Conservation (phyloP, 2,888 invertebrate genomes). For the Gymnoscelis rufifasciata region DNA sequence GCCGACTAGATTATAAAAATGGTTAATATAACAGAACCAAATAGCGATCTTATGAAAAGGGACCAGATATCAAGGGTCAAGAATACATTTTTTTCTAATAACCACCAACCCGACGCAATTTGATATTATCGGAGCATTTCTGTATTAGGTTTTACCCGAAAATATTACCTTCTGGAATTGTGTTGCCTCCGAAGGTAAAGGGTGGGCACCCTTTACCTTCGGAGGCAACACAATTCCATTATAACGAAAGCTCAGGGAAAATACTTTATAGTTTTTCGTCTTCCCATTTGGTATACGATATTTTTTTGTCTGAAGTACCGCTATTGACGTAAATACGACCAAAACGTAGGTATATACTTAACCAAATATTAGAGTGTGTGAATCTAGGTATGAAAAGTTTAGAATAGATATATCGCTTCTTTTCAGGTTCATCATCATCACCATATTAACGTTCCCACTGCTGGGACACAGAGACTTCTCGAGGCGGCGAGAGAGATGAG, state of each 20-base stretch:
- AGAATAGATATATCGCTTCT: too few species aligned
- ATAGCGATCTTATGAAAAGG: not conserved
- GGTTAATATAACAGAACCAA: too few species aligned
- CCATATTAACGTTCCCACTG: too few species aligned
- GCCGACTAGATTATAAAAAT: too few species aligned
- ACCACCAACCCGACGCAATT: conserved; percentile 13
- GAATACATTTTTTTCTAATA: conserved; percentile 9
- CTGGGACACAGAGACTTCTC: too few species aligned
- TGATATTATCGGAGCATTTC: conserved; percentile 17
- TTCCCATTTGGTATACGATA: not conserved
- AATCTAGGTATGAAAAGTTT: too few species aligned
- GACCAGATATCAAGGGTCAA: conserved; percentile 8
- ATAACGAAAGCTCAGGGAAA: conserved; percentile 13
- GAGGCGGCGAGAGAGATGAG: too few species aligned
- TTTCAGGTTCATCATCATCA: too few species aligned
- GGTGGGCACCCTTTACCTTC: conserved; percentile 21
- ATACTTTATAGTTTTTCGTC: not conserved
- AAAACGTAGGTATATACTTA: too few species aligned
- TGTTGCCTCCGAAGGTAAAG: too few species aligned
- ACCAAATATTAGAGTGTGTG: too few species aligned
- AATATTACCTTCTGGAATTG: conserved; percentile 23
- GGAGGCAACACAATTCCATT: conserved; percentile 28
- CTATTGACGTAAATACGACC: not conserved
- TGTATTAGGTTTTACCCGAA: conserved; percentile 18
- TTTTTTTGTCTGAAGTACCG: not conserved